Conservation (phyloP, 2,113 vertebrate species). For the Nanorana parkeri region DNA sequence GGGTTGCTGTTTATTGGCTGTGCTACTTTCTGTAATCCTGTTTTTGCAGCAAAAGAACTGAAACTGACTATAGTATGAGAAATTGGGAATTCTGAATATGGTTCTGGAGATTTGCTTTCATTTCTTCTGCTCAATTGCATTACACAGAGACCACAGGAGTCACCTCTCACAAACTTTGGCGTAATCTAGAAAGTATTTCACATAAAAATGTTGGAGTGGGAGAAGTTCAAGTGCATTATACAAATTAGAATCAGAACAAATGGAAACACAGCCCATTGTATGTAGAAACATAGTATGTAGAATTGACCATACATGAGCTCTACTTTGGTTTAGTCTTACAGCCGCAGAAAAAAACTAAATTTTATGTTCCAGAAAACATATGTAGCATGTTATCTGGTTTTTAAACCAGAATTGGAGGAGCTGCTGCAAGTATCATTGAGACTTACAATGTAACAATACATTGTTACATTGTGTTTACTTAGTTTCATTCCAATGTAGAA, state of each 20-base stretch:
- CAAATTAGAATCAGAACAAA: neutral
- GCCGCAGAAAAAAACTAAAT: too few relatives aligned
- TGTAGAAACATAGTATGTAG: neutral
- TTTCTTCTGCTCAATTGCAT: slow-evolving; percentile 6
- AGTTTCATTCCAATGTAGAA: too few relatives aligned
- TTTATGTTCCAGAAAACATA: too few relatives aligned
- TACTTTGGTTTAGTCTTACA: too few relatives aligned
- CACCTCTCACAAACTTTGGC: neutral
- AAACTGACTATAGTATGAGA: slow-evolving; percentile 2
- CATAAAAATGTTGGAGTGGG: neutral
- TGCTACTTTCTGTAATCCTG: neutral
- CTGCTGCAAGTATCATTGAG: too few relatives aligned
- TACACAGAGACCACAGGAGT: neutral
- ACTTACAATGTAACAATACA: too few relatives aligned
- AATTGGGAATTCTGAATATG: slow-evolving; percentile 37
- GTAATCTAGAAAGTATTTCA: slow-evolving; percentile 32
- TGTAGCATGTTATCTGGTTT: too few relatives aligned
- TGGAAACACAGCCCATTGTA: neutral
- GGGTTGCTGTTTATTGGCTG: neutral
- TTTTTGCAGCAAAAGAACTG: neutral
- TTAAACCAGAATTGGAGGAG: too few relatives aligned
- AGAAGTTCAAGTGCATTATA: neutral
- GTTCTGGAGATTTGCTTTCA: slow-evolving; percentile 25
- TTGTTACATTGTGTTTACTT: too few relatives aligned
- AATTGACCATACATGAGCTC: too few relatives aligned